Conservation (phyloP, 35 echinoderm and acorn worm genomes). For the Holothuria glaberrima region DNA sequence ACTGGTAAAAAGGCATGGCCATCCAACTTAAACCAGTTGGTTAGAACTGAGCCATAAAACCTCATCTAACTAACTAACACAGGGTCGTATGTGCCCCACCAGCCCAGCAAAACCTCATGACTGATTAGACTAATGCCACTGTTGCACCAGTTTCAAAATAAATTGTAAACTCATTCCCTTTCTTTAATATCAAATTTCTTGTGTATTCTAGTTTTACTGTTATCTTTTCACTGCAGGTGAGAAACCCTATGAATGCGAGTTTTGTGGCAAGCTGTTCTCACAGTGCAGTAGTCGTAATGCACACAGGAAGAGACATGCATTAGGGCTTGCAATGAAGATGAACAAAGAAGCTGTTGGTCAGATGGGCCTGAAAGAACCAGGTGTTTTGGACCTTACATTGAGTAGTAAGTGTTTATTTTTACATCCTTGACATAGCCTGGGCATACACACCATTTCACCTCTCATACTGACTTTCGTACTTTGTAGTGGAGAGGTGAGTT, state of each 20-base stretch:
- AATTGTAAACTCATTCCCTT: neutral
- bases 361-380: neutral
- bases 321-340: constrained; percentile 16
- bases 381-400: constrained; percentile 4
- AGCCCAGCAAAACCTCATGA: too few species aligned
- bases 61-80: too few species aligned
- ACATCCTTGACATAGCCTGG: neutral
- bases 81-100: too few species aligned
- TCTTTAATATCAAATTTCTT: neutral
- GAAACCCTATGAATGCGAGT: constrained; percentile 95
- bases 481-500: too few species aligned
- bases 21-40: too few species aligned
- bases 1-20: too few species aligned
- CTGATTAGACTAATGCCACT: neutral
- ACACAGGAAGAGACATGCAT: constrained; percentile 81
- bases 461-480: too few species aligned
- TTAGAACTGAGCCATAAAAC: too few species aligned
- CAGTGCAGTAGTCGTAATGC: constrained; percentile 94
- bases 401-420: constrained; percentile 12
- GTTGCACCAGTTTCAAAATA: neutral
- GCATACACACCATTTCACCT: too few species aligned
- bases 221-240: constrained; percentile 61
- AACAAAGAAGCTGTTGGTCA: neutral
- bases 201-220: neutral
- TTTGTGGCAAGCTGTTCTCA: constrained; percentile 89